Conservation (phyloP, 2,113 vertebrate genomes). For the Anhinga rufa region DNA sequence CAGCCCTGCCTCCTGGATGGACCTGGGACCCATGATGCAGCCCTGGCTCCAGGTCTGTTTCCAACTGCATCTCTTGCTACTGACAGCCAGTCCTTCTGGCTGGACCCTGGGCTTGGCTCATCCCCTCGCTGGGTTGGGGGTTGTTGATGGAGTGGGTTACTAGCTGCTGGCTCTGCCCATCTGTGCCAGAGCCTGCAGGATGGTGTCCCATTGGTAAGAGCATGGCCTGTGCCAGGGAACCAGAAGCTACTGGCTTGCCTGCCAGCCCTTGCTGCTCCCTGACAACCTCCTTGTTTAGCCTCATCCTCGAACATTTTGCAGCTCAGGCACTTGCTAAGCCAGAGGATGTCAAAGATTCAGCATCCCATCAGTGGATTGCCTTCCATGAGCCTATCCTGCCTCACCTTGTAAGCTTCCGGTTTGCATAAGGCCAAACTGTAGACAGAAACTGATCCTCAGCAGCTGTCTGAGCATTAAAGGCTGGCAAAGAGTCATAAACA, state of each 20-base stretch:
- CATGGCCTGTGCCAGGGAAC: neutral
- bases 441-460: neutral
- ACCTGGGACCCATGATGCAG: neutral
- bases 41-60: neutral
- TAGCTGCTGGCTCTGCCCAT: neutral
- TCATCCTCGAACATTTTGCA: neutral
- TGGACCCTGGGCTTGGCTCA: neutral
- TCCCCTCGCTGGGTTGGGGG: neutral
- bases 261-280: neutral
- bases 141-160: neutral
- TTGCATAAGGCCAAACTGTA: neutral
- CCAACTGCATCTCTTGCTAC: neutral
- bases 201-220: accelerated
- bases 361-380: neutral
- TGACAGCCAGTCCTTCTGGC: neutral
- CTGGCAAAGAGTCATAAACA: neutral
- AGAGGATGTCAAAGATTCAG: neutral
- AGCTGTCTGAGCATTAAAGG: neutral
- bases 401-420: neutral
- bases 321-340: neutral
- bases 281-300: neutral
- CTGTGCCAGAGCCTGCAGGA: neutral
- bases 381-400: neutral
- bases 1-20: neutral
- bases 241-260: neutral